A percentile compares a stretch with the other conserved stretches of the same genome.
Conservation (phyloP, 2,113 vertebrate species). For the Melanocharis versteri region DNA sequence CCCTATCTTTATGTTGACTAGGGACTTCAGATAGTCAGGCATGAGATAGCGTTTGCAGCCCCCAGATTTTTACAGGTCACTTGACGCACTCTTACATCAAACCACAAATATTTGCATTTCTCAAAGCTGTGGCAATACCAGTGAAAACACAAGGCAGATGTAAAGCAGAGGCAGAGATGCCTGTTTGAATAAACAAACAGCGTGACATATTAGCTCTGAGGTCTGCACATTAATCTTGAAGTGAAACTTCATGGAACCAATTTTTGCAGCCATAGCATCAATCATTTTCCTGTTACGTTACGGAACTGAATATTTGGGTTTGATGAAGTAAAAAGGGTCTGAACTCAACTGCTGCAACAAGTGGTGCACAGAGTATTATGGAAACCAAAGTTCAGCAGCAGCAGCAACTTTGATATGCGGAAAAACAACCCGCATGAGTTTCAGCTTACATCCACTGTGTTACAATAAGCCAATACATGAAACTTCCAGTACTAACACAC, state of each 20-base stretch:
- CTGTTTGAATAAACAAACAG: conserved; percentile 10
- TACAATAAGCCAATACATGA: background rate
- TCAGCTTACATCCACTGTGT: background rate
- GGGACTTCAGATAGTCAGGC: background rate
- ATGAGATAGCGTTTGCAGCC: background rate
- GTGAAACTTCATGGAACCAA: background rate
- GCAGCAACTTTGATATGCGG: background rate
- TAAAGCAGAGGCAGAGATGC: background rate
- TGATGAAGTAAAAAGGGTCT: background rate
- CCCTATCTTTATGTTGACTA: background rate
- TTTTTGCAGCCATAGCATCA: background rate
- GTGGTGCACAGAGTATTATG: background rate
- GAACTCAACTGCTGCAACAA: background rate
- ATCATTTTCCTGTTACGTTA: background rate
- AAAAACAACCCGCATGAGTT: accelerated
- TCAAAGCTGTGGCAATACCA: conserved; percentile 2
- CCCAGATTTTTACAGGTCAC: background rate
- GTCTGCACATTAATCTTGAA: conserved; percentile 16
- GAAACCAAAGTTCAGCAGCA: background rate
- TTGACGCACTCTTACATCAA: background rate
- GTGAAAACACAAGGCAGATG: conserved; percentile 3
- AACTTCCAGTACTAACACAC: background rate
- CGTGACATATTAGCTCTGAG: background rate
- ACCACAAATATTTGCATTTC: background rate
- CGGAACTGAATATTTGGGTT: background rate